phyloP scores from a whole-genome alignment of 2,797 vertebrate species.

The Sitta carolinensis region DNA sequence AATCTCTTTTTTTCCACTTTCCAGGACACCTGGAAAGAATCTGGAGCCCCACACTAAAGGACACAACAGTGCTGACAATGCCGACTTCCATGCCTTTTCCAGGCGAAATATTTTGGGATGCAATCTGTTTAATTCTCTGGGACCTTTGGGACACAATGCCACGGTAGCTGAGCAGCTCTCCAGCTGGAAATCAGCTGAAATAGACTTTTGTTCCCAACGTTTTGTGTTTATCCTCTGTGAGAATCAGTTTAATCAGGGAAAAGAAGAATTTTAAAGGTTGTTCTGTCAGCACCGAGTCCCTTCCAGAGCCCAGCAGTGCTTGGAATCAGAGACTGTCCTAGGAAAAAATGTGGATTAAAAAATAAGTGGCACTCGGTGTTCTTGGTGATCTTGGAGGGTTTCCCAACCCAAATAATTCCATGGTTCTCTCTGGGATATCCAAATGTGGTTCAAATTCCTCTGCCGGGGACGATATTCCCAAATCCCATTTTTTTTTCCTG shows the following conservation, averaged over 20 bases:
- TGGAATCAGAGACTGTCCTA: neutral
- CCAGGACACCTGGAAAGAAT: neutral
- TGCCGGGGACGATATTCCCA: neutral
- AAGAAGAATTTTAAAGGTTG: neutral
- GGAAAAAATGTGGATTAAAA: neutral
- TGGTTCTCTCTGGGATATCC: neutral
- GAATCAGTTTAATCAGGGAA: neutral
- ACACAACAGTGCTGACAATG: neutral
- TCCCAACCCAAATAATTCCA: neutral
- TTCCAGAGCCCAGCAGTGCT: neutral
- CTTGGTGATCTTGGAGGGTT: fast-evolving
- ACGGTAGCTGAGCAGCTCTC: neutral
- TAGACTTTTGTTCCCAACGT: neutral
- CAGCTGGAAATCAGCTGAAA: neutral
- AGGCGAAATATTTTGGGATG: neutral
- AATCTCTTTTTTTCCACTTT: neutral
- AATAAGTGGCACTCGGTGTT: neutral
- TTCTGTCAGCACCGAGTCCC: neutral
- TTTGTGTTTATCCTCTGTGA: neutral
- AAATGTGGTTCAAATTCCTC: neutral
- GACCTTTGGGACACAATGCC: neutral
- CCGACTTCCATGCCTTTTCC: neutral
- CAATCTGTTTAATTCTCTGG: neutral
- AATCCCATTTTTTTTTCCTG: neutral
- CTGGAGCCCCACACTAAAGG: neutral